A percentile compares a stretch with the other conserved stretches of the same genome.
phyloP scores from a whole-genome alignment of 92 coral and sea anemone genomes.

The Porites cylindrica region DNA sequence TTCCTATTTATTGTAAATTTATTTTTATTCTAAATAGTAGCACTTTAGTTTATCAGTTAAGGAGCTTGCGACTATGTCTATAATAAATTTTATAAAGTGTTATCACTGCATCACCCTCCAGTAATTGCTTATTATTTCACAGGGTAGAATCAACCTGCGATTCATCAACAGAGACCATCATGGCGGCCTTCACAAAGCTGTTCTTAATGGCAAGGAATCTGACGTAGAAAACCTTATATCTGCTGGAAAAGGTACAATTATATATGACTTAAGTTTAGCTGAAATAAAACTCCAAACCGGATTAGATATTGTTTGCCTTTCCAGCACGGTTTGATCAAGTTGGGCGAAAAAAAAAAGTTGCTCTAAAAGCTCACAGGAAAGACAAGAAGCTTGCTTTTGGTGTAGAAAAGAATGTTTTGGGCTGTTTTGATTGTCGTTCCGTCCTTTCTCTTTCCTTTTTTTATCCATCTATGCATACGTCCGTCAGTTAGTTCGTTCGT shows the following conservation, averaged over 20 bases:
- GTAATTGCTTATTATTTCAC: neutral
- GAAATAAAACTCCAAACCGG: no score
- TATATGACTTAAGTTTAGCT: neutral
- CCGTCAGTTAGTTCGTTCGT: neutral
- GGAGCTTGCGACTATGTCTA: neutral
- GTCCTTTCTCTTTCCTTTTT: neutral
- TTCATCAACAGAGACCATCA: conserved; percentile 81
- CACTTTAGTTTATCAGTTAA: neutral
- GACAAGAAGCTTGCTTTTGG: no score
- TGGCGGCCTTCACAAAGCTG: conserved; percentile 91
- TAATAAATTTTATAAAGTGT: neutral
- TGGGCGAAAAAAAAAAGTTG: no score
- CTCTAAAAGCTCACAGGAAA: no score
- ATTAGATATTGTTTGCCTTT: no score
- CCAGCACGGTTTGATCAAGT: no score
- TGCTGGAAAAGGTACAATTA: conserved; percentile 80
- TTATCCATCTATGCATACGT: neutral
- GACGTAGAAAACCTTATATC: conserved; percentile 87
- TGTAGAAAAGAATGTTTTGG: no score
- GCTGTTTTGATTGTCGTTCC: no score
- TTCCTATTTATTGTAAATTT: no score
- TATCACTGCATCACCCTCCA: no score
- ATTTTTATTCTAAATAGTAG: no score
- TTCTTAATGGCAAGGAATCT: conserved; percentile 79
- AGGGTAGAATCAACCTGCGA: conserved; percentile 88